phyloP scores from a whole-genome alignment of 2,888 invertebrate species.

The Byasa hedistus region DNA sequence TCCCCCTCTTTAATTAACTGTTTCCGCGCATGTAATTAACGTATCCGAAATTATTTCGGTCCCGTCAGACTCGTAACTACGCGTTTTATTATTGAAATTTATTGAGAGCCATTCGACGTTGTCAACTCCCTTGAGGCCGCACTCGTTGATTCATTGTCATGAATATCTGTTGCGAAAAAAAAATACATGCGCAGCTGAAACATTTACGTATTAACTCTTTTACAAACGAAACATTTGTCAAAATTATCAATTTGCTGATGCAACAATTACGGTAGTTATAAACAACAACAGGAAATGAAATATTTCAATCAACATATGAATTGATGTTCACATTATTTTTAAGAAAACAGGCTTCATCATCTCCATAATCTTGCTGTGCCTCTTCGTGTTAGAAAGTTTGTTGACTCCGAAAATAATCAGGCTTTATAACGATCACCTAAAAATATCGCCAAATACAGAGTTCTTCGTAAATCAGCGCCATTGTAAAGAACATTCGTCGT shows the following conservation, averaged over 20 bases:
- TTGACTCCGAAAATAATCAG: too few relatives aligned
- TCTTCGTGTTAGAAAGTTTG: too few relatives aligned
- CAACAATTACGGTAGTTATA: too few relatives aligned
- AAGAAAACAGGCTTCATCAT: too few relatives aligned
- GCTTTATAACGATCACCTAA: too few relatives aligned
- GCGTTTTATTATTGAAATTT: constrained; percentile 24
- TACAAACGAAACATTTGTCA: too few relatives aligned
- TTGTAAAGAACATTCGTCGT: not conserved
- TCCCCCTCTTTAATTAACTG: constrained; percentile 11
- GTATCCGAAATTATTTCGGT: constrained; percentile 12
- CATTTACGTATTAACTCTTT: too few relatives aligned
- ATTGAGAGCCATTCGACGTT: constrained; percentile 12
- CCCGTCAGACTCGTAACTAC: constrained; percentile 14
- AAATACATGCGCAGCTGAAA: not conserved
- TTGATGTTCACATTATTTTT: too few relatives aligned
- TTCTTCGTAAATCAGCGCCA: not conserved
- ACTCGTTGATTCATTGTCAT: constrained; percentile 18
- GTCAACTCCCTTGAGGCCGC: constrained; percentile 6
- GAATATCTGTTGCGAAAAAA: constrained; percentile 9
- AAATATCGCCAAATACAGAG: not conserved
- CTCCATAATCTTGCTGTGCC: too few relatives aligned
- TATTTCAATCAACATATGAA: too few relatives aligned
- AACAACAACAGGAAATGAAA: too few relatives aligned
- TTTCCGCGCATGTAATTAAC: constrained; percentile 8
- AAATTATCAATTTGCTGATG: too few relatives aligned